phyloP scores from a whole-genome alignment of 92 coral and sea anemone species.

The Virgularia gustaviana region DNA sequence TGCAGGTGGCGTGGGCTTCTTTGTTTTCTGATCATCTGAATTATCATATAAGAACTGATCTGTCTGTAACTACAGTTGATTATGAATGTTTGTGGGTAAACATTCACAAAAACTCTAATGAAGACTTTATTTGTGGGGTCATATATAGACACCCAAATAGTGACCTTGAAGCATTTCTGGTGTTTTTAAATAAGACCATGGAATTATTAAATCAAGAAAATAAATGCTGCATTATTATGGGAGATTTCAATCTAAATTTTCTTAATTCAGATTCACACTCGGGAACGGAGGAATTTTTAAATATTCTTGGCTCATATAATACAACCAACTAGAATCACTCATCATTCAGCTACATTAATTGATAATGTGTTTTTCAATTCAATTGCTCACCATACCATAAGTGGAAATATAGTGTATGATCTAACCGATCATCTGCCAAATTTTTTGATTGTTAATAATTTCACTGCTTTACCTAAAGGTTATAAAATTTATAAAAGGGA shows the following conservation, averaged over 20 bases:
- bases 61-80: conserved; percentile 14
- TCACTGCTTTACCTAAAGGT: conserved; percentile 4
- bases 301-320: conserved; percentile 33
- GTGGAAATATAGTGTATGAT: conserved; percentile 40
- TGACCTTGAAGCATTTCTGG: conserved; percentile 38
- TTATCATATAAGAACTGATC: conserved; percentile 32
- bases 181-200: conserved; percentile 23
- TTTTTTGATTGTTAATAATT: conserved; percentile 34
- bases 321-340: conserved; percentile 40
- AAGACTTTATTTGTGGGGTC: conserved; percentile 45
- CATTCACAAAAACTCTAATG: conserved; percentile 30
- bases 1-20: conserved; percentile 62
- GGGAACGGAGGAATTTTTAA: neutral
- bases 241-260: conserved; percentile 38
- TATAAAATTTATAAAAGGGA: neutral
- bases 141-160: conserved; percentile 50
- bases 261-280: neutral
- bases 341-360: conserved; percentile 37
- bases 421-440: conserved; percentile 47
- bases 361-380: conserved; percentile 43
- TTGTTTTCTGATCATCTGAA: conserved; percentile 29
- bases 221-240: conserved; percentile 46
- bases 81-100: conserved; percentile 53
- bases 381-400: conserved; percentile 25
- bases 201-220: conserved; percentile 33